Evolutionary conservation across 92 coral and sea anemone species (phyloP).

Genomic region (Micromussa lordhowensis): DNA sequence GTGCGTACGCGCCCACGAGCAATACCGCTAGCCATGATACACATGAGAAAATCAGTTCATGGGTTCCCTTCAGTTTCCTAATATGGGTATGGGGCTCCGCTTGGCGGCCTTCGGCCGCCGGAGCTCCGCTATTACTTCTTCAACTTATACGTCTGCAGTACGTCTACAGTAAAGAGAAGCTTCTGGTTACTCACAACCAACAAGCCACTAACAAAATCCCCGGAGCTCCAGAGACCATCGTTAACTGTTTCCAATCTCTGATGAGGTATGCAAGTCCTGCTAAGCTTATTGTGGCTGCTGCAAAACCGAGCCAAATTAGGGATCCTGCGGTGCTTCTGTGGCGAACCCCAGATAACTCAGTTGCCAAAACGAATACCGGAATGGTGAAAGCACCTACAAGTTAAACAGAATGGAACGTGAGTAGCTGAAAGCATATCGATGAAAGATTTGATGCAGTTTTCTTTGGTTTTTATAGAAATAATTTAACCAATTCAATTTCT

Average conservation of each 20-base stretch:
- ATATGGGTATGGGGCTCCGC: too few relatives aligned
- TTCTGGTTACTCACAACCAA: slow-evolving; percentile 62
- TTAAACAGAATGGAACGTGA: neutral
- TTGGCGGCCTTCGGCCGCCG: too few relatives aligned
- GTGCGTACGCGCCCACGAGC: too few relatives aligned
- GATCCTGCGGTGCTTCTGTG: slow-evolving; percentile 59
- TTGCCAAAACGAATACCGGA: slow-evolving; percentile 59
- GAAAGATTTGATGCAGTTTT: too few relatives aligned
- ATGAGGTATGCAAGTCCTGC: slow-evolving; percentile 66
- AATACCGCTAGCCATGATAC: too few relatives aligned
- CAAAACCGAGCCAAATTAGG: slow-evolving; percentile 59
- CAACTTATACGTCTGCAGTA: neutral
- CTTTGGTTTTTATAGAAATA: too few relatives aligned
- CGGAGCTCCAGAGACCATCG: slow-evolving; percentile 60
- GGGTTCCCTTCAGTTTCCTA: too few relatives aligned
- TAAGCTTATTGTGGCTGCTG: slow-evolving; percentile 30
- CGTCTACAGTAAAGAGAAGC: neutral
- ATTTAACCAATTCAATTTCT: neutral
- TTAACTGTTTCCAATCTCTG: slow-evolving; percentile 68
- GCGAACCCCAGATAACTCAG: slow-evolving; percentile 70
- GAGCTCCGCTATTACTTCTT: too few relatives aligned
- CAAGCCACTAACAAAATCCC: slow-evolving; percentile 61
- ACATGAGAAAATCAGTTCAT: too few relatives aligned
- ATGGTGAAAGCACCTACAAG: slow-evolving; percentile 74
- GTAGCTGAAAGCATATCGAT: neutral